phyloP scores from a whole-genome alignment of 2,797 vertebrate species.

The Characodon lateralis region DNA sequence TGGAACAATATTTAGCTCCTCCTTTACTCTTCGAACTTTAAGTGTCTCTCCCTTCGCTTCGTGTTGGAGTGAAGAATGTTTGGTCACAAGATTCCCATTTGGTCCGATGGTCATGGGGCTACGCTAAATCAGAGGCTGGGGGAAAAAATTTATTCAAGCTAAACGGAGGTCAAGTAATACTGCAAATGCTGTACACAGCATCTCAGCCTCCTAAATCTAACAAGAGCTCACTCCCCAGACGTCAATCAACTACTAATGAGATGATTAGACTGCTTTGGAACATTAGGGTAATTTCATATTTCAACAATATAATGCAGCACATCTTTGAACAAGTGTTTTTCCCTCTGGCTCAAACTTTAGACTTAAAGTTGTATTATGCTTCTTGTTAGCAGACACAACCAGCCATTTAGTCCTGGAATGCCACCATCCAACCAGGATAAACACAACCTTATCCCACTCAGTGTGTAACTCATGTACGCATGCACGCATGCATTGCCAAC shows the following conservation, averaged over 20 bases:
- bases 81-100: slow-evolving; percentile 78
- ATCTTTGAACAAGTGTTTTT: not conserved
- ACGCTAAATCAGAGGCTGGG: slow-evolving; percentile 68
- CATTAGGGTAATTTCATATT: not conserved
- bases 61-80: slow-evolving; percentile 60
- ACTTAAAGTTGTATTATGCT: not conserved
- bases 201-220: not conserved
- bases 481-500: not conserved
- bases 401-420: slow-evolving; percentile 29
- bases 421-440: slow-evolving; percentile 20
- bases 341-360: not conserved
- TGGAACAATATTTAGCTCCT: not conserved
- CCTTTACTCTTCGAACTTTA: slow-evolving; percentile 12
- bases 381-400: slow-evolving; percentile 16
- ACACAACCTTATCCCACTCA: slow-evolving; percentile 30
- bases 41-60: slow-evolving; percentile 5
- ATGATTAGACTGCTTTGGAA: not conserved
- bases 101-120: slow-evolving; percentile 68
- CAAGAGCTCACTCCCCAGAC: not conserved
- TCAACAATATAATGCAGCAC: not conserved
- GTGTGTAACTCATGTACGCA: not conserved
- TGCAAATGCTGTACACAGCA: not conserved
- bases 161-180: slow-evolving; percentile 12
- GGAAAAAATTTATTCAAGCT: slow-evolving; percentile 61
- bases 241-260: not conserved